Conservation (phyloP, 35 echinoderm and acorn worm genomes). For the Ophioderma brevispina region DNA sequence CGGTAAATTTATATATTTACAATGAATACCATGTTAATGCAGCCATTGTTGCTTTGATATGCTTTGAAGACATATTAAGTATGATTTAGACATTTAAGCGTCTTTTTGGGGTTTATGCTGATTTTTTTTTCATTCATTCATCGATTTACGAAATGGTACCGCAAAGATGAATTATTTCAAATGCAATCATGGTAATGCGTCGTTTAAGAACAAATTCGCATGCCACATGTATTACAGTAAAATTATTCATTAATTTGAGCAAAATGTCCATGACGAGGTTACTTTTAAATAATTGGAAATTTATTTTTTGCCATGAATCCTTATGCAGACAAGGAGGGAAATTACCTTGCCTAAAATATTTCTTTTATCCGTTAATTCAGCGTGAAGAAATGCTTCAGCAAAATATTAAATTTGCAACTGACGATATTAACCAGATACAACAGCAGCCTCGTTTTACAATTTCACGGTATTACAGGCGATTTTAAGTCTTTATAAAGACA, state of each 20-base stretch:
- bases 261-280: background rate
- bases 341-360: background rate
- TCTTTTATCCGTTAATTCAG: background rate
- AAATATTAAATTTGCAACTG: conserved; percentile 7
- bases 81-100: no score
- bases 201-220: no score
- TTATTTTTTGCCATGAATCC: background rate
- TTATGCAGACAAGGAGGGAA: background rate
- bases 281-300: background rate
- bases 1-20: no score
- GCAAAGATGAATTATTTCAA: no score
- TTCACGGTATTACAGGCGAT: background rate
- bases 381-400: background rate
- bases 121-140: no score
- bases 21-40: no score
- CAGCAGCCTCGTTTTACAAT: background rate
- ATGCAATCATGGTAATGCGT: no score
- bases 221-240: no score
- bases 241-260: conserved; percentile 9
- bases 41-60: no score
- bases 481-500: background rate
- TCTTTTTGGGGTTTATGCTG: no score
- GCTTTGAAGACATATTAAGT: no score
- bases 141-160: no score
- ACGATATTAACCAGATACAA: background rate